phyloP scores from a whole-genome alignment of 2,113 vertebrate genomes.

The Pangasianodon gigas region DNA sequence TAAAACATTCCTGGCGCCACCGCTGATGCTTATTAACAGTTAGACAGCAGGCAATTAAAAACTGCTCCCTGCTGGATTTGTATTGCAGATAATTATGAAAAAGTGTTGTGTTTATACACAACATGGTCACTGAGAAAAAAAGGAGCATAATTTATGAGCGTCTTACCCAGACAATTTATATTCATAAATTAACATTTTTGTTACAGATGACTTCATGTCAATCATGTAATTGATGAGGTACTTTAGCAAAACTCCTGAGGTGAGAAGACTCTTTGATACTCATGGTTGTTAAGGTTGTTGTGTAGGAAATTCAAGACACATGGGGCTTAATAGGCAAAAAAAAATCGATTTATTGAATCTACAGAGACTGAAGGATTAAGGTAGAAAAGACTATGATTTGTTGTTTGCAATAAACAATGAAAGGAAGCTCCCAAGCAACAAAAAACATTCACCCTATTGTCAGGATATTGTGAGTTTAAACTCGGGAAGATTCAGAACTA shows the following conservation, averaged over 20 bases:
- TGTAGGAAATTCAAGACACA: conserved; percentile 14
- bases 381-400: not conserved
- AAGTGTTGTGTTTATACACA: not conserved
- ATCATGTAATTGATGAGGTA: not conserved
- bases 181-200: not conserved
- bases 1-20: not conserved
- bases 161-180: not conserved
- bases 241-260: not conserved
- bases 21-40: conserved; percentile 57
- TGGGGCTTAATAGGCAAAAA: not conserved
- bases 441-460: not conserved
- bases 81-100: conserved; percentile 11
- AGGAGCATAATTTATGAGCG: not conserved
- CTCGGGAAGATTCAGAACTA: not conserved
- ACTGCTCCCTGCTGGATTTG: conserved; percentile 20
- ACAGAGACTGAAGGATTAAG: not conserved
- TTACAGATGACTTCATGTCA: conserved; percentile 4
- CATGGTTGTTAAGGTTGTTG: not conserved
- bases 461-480: not conserved
- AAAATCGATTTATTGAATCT: not conserved
- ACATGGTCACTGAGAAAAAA: not conserved
- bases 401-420: not conserved
- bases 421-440: not conserved
- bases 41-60: conserved; percentile 62
- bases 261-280: not conserved